A percentile compares a stretch with the other conserved stretches of the same genome.
phyloP scores from a whole-genome alignment of 2,113 vertebrate species.

The Entelurus aequoreus region DNA sequence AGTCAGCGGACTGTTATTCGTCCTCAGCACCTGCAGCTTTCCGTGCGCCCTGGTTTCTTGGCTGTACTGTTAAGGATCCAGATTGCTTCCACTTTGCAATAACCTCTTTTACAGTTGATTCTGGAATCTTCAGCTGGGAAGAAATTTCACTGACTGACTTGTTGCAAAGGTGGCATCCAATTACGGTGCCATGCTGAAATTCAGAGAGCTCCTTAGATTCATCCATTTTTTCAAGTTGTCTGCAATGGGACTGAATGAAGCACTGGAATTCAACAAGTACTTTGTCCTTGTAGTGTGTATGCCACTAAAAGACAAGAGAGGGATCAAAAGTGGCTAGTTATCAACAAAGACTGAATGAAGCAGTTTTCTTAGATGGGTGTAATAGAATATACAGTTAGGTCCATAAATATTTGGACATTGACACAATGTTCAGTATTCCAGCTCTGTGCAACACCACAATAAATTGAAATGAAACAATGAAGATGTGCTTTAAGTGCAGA shows the following conservation, averaged over 20 bases:
- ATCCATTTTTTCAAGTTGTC: not conserved
- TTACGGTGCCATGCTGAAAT: slow-evolving; percentile 6
- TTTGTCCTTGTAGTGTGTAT: not conserved
- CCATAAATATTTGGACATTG: no score
- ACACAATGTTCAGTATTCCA: no score
- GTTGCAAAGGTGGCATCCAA: slow-evolving; percentile 6
- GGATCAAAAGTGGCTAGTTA: not conserved
- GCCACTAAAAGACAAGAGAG: not conserved
- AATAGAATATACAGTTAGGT: no score
- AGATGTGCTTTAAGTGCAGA: no score
- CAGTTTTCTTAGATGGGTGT: no score
- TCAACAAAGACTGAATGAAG: no score
- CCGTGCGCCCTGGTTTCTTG: not conserved
- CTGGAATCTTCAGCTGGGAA: slow-evolving; percentile 3
- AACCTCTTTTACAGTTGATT: slow-evolving; percentile 2
- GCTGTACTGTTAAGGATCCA: not conserved
- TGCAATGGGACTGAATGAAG: not conserved
- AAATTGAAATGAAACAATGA: no score
- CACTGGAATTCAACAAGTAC: not conserved
- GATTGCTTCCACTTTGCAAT: slow-evolving; percentile 6
- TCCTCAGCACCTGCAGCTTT: not conserved
- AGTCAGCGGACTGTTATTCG: not conserved
- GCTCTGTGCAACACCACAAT: no score
- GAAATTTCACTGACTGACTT: slow-evolving; percentile 5
- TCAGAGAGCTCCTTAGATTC: slow-evolving; percentile 6